phyloP scores from a whole-genome alignment of 2,888 invertebrate genomes.

The Clunio marinus region DNA sequence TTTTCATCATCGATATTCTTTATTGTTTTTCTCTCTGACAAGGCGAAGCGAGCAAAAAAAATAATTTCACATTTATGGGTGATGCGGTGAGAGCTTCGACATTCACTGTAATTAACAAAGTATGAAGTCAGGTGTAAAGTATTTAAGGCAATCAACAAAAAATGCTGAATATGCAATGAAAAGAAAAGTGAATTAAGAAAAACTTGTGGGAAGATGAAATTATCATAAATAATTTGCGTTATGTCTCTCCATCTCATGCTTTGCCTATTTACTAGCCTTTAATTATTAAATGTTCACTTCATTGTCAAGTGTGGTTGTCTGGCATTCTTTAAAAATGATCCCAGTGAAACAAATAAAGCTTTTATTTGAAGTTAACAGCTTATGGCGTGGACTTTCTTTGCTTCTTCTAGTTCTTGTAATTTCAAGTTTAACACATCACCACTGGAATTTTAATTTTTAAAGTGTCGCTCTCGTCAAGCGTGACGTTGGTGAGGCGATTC shows the following conservation, averaged over 20 bases:
- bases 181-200: too few species aligned
- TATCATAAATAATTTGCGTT: constrained; percentile 29
- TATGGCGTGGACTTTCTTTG: neutral
- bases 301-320: constrained; percentile 18
- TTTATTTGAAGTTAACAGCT: neutral
- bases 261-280: constrained; percentile 2
- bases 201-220: too few species aligned
- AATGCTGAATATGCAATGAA: too few species aligned
- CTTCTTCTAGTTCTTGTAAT: too few species aligned
- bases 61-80: neutral
- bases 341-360: neutral
- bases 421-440: too few species aligned
- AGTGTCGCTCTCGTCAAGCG: too few species aligned
- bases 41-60: neutral
- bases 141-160: too few species aligned
- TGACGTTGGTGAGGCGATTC: neutral
- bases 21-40: constrained; percentile 3
- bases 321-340: constrained; percentile 10
- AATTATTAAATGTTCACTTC: constrained; percentile 28
- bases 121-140: too few species aligned
- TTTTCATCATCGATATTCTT: constrained; percentile 27
- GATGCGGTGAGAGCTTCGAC: neutral
- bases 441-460: too few species aligned
- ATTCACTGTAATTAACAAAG: neutral
- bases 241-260: constrained; percentile 2